A percentile compares a stretch with the other conserved stretches of the same genome.
Conservation (phyloP, 1,140 invertebrate genomes). For the Drosophila neocordata region DNA sequence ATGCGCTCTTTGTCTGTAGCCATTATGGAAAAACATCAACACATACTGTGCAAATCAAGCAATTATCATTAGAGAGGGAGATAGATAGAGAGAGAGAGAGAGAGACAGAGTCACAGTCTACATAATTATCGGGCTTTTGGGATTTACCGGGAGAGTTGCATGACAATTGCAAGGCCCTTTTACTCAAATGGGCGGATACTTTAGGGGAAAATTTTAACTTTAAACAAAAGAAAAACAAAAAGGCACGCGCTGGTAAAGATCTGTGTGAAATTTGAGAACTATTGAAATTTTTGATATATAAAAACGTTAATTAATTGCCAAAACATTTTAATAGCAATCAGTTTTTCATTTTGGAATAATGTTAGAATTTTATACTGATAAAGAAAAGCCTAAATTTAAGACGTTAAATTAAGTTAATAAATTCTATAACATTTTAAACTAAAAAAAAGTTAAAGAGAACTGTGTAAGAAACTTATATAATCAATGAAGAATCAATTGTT, state of each 20-base stretch:
- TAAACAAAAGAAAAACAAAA: constrained; percentile 11
- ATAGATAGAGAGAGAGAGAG: constrained; percentile 11
- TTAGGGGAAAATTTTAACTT: constrained; percentile 6
- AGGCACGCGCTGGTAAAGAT: constrained; percentile 40
- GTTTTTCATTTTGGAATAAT: neutral
- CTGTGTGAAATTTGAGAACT: constrained; percentile 28
- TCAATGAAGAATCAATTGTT: too few species aligned
- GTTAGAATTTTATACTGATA: too few species aligned
- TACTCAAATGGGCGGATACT: neutral
- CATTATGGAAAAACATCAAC: constrained; percentile 76
- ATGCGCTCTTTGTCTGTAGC: constrained; percentile 49
- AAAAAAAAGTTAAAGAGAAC: too few species aligned
- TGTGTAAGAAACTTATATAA: too few species aligned
- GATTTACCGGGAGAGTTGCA: constrained; percentile 28
- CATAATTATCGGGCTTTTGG: constrained; percentile 69
- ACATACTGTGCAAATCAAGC: constrained; percentile 77
- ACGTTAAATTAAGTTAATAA: too few species aligned
- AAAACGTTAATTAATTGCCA: constrained; percentile 1
- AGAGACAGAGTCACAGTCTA: constrained; percentile 40
- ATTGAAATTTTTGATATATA: neutral
- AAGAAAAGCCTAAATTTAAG: too few species aligned
- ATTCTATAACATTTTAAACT: too few species aligned
- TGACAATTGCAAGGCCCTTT: neutral
- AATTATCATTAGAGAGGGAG: constrained; percentile 64
- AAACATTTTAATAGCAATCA: neutral